phyloP scores from a whole-genome alignment of 64 coral and sea anemone species.

The Pocillopora verrucosa region DNA sequence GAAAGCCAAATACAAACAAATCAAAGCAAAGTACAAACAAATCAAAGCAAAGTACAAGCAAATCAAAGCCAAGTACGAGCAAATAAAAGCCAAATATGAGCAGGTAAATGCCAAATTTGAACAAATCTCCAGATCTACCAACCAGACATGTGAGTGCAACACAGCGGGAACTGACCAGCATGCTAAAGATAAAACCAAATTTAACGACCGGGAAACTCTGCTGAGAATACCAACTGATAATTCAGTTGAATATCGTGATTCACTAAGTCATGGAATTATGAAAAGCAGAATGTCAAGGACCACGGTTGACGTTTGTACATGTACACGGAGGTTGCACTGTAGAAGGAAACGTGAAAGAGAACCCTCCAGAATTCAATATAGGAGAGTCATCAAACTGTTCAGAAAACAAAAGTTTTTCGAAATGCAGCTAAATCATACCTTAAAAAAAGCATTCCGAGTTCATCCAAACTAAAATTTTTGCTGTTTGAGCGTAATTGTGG shows the following conservation, averaged over 20 bases:
- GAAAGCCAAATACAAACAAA: no score
- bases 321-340: background rate
- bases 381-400: background rate
- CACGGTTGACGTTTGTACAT: background rate
- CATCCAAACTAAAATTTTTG: constrained; percentile 2
- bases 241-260: no score
- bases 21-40: no score
- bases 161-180: background rate
- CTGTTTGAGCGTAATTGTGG: constrained; percentile 2
- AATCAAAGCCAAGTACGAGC: no score
- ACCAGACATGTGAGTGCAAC: no score
- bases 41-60: no score
- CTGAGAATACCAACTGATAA: background rate
- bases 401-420: background rate
- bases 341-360: background rate
- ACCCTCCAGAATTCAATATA: background rate
- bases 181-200: background rate
- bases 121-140: no score
- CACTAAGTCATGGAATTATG: background rate
- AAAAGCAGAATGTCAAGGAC: background rate
- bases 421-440: constrained; percentile 2
- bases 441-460: background rate
- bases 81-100: background rate
- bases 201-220: background rate
- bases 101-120: background rate